Evolutionary conservation across 1,140 invertebrate species (phyloP), one percentile per base, ranked within the genome.

Genomic region (Tyrophagus putrescentiae): DNA sequence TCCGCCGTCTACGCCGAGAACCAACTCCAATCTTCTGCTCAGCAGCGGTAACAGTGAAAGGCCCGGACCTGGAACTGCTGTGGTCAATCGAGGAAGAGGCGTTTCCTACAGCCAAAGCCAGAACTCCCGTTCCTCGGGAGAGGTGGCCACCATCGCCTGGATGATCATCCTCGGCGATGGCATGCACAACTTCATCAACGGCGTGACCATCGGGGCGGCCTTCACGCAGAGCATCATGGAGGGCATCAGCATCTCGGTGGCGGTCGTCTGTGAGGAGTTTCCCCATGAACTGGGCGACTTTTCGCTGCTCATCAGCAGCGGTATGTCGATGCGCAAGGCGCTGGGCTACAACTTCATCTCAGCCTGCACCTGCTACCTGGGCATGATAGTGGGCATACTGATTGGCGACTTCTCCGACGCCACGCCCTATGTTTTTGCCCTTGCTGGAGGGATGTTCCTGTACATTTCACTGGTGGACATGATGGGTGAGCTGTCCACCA

Each of bases 91-190:
- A n/a, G n/a, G n/a, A n/a, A n/a, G n/a, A n/a, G n/a, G n/a, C n/a
- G n/a, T n/a, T n/a, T n/a, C n/a, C n/a, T n/a, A n/a, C n/a, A n/a
- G n/a, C n/a, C n/a, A n/a, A n/a, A n/a, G n/a, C n/a, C n/a, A n/a
- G n/a, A n/a, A n/a, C n/a, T n/a, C n/a, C n/a, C n/a, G n/a, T n/a
- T n/a, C n/a, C n/a, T 28, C 60, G 1, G 32, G 13, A 29, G 36
- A 57, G 39, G 78, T 80, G 63, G 75, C 74, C 9, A 77, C 78
- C 6, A 79, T 83, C 18, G 82, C 81, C 1, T 83, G 80, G 79
- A 84, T 83, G 82, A 80, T 83, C 36, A 80, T 84, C 53, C 79
- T 83, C 69, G 82, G 82, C 3, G 82, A 83, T 72, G 80, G 78
- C 2, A 68, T 84, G 33, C 82, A 84, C 67, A 84, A 84, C 67